A percentile compares a stretch with the other conserved stretches of the same genome.
These are phyloP conservation scores for Pristionchus maxplancki DNA, from an alignment of 2,888 invertebrate genomes.

Conservation along the genomic window DNA sequence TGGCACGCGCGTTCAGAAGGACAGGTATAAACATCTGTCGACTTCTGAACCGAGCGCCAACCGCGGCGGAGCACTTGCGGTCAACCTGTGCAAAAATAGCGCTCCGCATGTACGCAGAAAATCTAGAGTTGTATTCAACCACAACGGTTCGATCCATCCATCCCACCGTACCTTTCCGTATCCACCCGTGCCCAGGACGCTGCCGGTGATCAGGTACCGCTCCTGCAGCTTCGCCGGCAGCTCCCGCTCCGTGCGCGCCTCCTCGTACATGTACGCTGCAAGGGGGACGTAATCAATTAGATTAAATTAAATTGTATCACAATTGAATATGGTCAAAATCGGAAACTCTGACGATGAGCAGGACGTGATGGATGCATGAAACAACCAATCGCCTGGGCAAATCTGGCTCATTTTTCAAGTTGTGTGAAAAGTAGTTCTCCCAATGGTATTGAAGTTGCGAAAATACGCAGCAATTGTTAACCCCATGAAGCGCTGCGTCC, in stretches of 20 bases:
- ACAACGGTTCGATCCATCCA: background rate
- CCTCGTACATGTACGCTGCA: constrained; percentile 63
- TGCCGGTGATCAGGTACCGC: constrained; percentile 61
- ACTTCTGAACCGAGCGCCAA: background rate
- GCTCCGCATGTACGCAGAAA: too few relatives aligned
- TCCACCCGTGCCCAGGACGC: constrained; percentile 63
- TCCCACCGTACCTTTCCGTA: constrained; percentile 59
- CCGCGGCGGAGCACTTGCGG: background rate
- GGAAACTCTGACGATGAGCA: too few relatives aligned
- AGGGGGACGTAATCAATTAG: background rate
- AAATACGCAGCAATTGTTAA: too few relatives aligned
- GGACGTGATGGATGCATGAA: background rate
- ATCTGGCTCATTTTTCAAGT: too few relatives aligned
- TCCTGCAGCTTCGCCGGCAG: constrained; percentile 58
- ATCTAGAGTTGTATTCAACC: background rate
- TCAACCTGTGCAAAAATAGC: too few relatives aligned
- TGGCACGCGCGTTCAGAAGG: background rate
- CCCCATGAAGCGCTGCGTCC: background rate
- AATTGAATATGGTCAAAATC: too few relatives aligned
- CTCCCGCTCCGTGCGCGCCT: constrained; percentile 41
- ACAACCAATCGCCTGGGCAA: background rate
- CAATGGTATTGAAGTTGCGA: too few relatives aligned
- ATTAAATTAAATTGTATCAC: background rate
- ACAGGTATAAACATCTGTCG: background rate
- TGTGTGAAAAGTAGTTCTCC: too few relatives aligned